These are phyloP conservation scores for Meleagris gallopavo DNA, from an alignment of 2,113 vertebrate genomes.

Conservation along the genomic window DNA sequence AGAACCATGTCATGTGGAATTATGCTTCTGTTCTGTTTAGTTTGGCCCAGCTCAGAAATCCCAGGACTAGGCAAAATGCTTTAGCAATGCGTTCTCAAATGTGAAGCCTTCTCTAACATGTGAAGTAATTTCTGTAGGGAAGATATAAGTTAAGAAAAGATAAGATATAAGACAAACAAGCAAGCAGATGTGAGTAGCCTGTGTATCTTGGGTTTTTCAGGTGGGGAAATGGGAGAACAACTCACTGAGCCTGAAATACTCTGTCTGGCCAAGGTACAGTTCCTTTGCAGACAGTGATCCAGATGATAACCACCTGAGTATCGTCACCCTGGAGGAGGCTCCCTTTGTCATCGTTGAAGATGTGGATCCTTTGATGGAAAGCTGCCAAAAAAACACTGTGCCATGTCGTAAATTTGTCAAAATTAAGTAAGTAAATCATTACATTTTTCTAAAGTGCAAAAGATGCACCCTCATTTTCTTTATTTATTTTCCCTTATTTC, in stretches of 20 bases:
- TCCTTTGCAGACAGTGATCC: slow-evolving; percentile 91
- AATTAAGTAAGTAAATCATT: slow-evolving; percentile 84
- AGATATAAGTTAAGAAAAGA: too few species aligned
- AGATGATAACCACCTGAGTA: slow-evolving; percentile 95
- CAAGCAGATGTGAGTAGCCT: background rate
- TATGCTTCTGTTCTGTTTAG: background rate
- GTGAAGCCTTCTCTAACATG: too few species aligned
- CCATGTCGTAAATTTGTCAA: slow-evolving; percentile 95
- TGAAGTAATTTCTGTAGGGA: background rate
- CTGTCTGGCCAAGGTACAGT: slow-evolving; percentile 96
- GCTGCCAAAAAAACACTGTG: slow-evolving; percentile 96
- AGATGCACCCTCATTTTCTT: background rate
- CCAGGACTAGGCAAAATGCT: background rate
- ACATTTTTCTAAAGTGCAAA: background rate
- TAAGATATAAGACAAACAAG: too few species aligned
- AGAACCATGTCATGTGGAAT: background rate
- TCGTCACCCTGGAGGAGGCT: slow-evolving; percentile 97
- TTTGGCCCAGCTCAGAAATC: background rate
- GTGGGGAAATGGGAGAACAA: slow-evolving; percentile 97
- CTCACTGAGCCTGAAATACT: slow-evolving; percentile 91
- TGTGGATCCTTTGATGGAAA: slow-evolving; percentile 93
- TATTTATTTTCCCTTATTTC: background rate
- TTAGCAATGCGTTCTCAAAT: background rate
- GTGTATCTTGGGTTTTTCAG: slow-evolving; percentile 72
- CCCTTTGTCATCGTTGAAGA: slow-evolving; percentile 98